Evolutionary conservation across 1,140 invertebrate species (phyloP), one percentile per base, ranked within the genome.

Genomic region (Drosophila mauritiana): DNA sequence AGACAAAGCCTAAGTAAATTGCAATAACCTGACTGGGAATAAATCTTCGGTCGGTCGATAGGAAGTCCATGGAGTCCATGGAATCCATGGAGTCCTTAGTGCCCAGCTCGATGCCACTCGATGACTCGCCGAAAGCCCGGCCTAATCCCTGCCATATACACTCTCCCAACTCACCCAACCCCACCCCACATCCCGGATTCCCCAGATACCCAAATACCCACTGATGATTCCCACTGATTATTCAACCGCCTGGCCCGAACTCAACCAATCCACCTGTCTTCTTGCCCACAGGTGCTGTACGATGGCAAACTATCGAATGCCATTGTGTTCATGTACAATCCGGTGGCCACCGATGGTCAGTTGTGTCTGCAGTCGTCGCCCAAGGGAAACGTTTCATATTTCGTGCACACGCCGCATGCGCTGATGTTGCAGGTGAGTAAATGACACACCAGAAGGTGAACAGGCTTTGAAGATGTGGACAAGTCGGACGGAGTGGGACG

Each of bases 311-410:
- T 99, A 83, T 98, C 98, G 69, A 97, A 96, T 83, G 96, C 97
- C 78, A 98, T 99, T 91, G 97, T 99, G 82, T 99, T 99, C 93
- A 99, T 99, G 96, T 99, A 99, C 94, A 99, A 99, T 93, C 99
- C 99, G 52, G 98, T 99, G 85, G 98, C 99, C 53, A 98, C 97
- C 42, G 98, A 99, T 93, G 98, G 98, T 88, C 98, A 99, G 93
- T 94, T 99, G 46, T 99, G 98, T 94, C 94, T 99, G 64, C 98
- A 99, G 93, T 98, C 98, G 62, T 97, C 97, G 59, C 98, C 98
- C 56, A 99, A 99, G 94, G 97, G 98, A 92, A 99, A 99, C 93
- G 94, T 96, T 77, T 97, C 97, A 79, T 99, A 98, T 94, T 99
- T 99, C 95, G 97, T 99, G 89, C 99, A 99, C 94, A 98, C 98